Evolutionary conservation across 2,113 vertebrate species (phyloP), one percentile per base, ranked within the genome.

Genomic region (Bombycilla garrulus): DNA sequence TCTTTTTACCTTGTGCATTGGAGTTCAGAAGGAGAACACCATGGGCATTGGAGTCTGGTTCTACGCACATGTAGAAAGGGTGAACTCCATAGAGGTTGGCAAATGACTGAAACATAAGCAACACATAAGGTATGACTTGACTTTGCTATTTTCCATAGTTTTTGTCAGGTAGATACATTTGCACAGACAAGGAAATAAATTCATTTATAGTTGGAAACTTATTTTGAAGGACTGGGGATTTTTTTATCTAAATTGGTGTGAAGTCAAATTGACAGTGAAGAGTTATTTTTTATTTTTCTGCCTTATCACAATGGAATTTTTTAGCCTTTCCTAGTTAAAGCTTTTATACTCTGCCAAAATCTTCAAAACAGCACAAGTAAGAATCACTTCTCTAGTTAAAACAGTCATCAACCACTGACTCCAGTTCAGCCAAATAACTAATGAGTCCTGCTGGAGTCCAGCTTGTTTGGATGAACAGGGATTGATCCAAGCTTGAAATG

Each of bases 21-120:
- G 96, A 91, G 88, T 97, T 98, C 73, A 97, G 88, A 36, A 98
- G 77, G 26, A 97, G 93, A 90, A 97, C 85, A 45, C 96, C 92
- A 0, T 96, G 93, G 47, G 92, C 57, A 3, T 86, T 97, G 72
- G 86, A 87, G 31, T 97, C 92, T 19, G 61, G 47, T 92, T 97
- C 96, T 67, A 91, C 74, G 4, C 95, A 97, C 78, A 93, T 81
- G 31, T 95, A 95, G 94, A 97, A 97, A 62, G 84, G 94, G 50
- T 95, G 95, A 90, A 97, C 94, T 31, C 96, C 95, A 10, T 89
- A 97, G 47, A 97, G 95, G 84, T 90, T 95, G 81, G 92, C 91
- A 76, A 95, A 71, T 33, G 72, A 29, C 96, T 96, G 85, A 81
- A 95, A 94, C 9, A 91, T 15, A 82, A 93, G 89, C 6, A 93